phyloP scores from a whole-genome alignment of 2,113 vertebrate species.

The Aythya baeri region DNA sequence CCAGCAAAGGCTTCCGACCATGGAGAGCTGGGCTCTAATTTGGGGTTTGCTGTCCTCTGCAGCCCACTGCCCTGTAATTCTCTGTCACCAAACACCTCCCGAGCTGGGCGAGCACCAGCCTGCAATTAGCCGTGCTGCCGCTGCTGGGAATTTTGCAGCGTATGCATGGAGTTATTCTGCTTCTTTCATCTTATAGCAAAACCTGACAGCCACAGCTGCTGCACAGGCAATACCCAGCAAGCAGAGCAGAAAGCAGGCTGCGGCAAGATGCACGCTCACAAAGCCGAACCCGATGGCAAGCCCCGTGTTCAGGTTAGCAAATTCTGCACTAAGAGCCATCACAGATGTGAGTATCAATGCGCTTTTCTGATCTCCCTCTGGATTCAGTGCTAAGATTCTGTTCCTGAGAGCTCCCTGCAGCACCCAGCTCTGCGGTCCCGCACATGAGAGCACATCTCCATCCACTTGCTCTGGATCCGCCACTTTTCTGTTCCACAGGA shows the following conservation, averaged over 20 bases:
- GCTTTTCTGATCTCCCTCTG: accelerated
- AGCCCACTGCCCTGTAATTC: neutral
- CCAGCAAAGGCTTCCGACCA: accelerated
- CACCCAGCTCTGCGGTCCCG: neutral
- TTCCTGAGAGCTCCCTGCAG: neutral
- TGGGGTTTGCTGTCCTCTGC: neutral
- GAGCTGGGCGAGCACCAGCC: neutral
- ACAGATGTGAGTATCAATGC: accelerated
- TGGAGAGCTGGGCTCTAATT: neutral
- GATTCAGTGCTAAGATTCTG: neutral
- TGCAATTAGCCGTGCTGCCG: neutral
- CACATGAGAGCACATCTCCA: neutral
- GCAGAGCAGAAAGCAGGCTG: accelerated
- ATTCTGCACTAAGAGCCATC: neutral
- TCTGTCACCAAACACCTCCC: neutral
- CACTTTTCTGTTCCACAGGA: neutral
- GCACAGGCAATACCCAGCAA: neutral
- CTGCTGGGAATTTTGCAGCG: neutral
- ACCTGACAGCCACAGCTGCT: no score
- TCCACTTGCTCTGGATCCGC: accelerated
- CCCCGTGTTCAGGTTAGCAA: accelerated
- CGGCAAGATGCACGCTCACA: no score
- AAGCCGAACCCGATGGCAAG: accelerated
- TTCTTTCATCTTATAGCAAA: neutral
- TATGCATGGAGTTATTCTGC: neutral